These are phyloP conservation scores for Metopolophium dirhodum DNA, from an alignment of 1,140 invertebrate genomes.

Conservation along the genomic window DNA sequence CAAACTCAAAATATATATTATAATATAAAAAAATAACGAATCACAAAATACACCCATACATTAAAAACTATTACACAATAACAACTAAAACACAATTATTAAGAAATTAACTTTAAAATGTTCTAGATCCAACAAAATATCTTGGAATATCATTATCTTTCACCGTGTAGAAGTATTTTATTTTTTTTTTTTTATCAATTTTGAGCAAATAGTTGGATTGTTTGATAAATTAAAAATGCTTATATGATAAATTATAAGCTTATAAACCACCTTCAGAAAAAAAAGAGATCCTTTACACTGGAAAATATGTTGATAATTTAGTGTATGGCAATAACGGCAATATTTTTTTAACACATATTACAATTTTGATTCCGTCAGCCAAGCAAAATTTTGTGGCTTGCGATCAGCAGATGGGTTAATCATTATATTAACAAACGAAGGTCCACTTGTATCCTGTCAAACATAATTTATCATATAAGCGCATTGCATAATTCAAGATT, in stretches of 20 bases:
- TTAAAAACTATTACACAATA: neutral
- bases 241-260: no score
- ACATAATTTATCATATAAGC: slow-evolving; percentile 56
- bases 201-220: neutral
- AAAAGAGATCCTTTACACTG: neutral
- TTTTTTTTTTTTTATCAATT: neutral
- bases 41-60: neutral
- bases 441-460: slow-evolving; percentile 70
- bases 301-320: neutral
- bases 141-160: neutral
- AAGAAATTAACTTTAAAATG: neutral
- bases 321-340: neutral
- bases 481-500: neutral
- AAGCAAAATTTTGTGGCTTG: slow-evolving; percentile 88
- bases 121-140: neutral
- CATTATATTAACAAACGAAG: slow-evolving; percentile 88
- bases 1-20: no score
- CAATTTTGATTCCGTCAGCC: slow-evolving; percentile 90
- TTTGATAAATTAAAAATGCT: neutral
- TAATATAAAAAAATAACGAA: neutral
- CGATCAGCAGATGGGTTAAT: slow-evolving; percentile 87
- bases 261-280: neutral
- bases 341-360: slow-evolving; percentile 63
- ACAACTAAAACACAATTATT: neutral
- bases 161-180: neutral